Conservation (phyloP, 2,888 invertebrate genomes). For the Salpingus planirostris region DNA sequence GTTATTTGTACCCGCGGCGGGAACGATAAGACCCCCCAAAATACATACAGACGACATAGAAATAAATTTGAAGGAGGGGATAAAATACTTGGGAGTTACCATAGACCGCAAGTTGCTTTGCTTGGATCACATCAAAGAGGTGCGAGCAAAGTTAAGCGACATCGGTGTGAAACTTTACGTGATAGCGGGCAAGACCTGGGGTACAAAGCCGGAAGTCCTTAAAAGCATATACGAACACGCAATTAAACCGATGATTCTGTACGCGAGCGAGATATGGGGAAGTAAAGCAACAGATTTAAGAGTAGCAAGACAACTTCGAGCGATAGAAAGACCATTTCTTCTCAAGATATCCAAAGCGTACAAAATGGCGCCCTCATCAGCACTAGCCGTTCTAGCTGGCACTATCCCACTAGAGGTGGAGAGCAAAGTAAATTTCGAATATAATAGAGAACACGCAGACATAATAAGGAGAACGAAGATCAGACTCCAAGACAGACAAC, state of each 20-base stretch:
- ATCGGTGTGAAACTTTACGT: conserved; percentile 2
- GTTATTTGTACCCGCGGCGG: conserved; percentile 9
- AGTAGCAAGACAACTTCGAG: conserved; percentile 11
- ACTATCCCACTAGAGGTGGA: conserved; percentile 8
- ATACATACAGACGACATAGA: conserved; percentile 5
- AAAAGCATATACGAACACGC: conserved; percentile 7
- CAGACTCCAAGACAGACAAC: too few species aligned
- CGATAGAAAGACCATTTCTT: conserved; percentile 14
- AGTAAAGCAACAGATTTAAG: conserved; percentile 7
- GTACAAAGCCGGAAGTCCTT: conserved; percentile 4
- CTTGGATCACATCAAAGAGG: conserved; percentile 9
- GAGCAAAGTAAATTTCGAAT: too few species aligned
- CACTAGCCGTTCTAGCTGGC: conserved; percentile 10
- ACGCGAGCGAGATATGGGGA: conserved; percentile 19
- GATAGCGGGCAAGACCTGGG: conserved; percentile 3
- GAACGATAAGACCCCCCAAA: conserved; percentile 6
- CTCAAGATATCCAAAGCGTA: conserved; percentile 13
- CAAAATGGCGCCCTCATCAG: conserved; percentile 11
- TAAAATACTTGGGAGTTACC: conserved; percentile 12
- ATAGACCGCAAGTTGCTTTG: conserved; percentile 8
- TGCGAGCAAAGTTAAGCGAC: conserved; percentile 1
- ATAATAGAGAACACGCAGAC: too few species aligned
- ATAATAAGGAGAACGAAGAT: too few species aligned
- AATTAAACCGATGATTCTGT: conserved; percentile 11
- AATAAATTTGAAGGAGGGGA: not conserved